These are phyloP conservation scores for Seriola dumerili DNA, from an alignment of 2,113 vertebrate species.

Conservation along the genomic window DNA sequence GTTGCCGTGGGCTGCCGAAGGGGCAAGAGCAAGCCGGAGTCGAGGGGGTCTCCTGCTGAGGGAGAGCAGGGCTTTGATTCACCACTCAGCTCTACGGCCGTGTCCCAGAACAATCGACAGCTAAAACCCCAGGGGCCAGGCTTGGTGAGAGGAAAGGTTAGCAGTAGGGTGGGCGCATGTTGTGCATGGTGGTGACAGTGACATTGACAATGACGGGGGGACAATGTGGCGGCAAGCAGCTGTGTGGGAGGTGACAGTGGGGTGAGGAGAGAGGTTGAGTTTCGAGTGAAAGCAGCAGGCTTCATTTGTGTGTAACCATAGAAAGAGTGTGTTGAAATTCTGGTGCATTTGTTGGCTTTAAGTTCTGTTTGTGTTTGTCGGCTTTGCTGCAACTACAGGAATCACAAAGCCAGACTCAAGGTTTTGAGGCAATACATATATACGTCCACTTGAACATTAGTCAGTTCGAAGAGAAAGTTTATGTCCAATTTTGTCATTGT, in stretches of 20 bases:
- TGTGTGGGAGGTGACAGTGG: constrained; percentile 74
- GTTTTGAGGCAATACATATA: neutral
- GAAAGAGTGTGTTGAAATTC: neutral
- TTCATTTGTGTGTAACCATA: constrained; percentile 20
- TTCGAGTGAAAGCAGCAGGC: constrained; percentile 43
- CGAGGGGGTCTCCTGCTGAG: constrained; percentile 67
- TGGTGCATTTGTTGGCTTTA: neutral
- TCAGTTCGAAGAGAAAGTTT: neutral
- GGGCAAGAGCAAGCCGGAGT: constrained; percentile 53
- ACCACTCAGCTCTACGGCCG: constrained; percentile 54
- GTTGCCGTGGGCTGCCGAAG: constrained; percentile 58
- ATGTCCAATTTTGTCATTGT: constrained; percentile 7
- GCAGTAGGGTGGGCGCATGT: constrained; percentile 65
- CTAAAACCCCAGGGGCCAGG: constrained; percentile 57
- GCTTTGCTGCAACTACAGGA: neutral
- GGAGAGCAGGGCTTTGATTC: constrained; percentile 69
- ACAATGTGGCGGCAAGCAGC: constrained; percentile 74
- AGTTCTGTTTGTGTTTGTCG: neutral
- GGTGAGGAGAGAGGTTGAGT: constrained; percentile 65
- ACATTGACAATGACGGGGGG: constrained; percentile 74
- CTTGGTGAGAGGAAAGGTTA: constrained; percentile 71
- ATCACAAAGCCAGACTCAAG: neutral
- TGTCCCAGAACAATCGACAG: constrained; percentile 64
- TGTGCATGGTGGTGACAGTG: constrained; percentile 69
- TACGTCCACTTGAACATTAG: neutral